A percentile compares a stretch with the other conserved stretches of the same genome.
phyloP scores from a whole-genome alignment of 1,140 invertebrate genomes.

The Macrostomum lignano region DNA sequence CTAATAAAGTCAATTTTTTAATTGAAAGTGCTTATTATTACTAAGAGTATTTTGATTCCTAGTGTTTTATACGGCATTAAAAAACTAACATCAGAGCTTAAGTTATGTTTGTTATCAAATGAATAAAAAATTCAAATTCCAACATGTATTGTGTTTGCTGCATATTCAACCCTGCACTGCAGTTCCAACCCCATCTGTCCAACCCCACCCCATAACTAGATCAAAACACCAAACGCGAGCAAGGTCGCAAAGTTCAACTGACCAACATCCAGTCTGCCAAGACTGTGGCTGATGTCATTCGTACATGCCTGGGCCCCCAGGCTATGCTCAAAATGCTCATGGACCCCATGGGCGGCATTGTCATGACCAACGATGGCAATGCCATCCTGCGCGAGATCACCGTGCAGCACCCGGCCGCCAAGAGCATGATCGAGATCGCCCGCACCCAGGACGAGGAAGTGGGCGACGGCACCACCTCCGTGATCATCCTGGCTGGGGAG shows the following conservation, averaged over 20 bases:
- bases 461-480: constrained; percentile 93
- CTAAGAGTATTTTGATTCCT: no score
- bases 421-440: constrained; percentile 96
- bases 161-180: no score
- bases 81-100: no score
- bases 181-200: no score
- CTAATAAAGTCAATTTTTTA: no score
- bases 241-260: constrained; percentile 74
- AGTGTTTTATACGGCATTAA: no score
- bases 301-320: constrained; percentile 89
- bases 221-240: constrained; percentile 53
- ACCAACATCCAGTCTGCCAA: constrained; percentile 92
- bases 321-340: constrained; percentile 99
- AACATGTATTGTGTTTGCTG: no score
- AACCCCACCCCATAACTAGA: no score
- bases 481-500: constrained; percentile 82
- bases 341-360: constrained; percentile 97
- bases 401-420: constrained; percentile 95
- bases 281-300: constrained; percentile 87
- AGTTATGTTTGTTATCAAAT: no score
- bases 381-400: constrained; percentile 88
- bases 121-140: no score
- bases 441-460: constrained; percentile 97
- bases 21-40: no score
- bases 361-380: constrained; percentile 98